Percentiles rank a stretch among this genome's conserved stretches.
Conservation (phyloP, 2,888 invertebrate genomes). For the Drosophila atripex region DNA sequence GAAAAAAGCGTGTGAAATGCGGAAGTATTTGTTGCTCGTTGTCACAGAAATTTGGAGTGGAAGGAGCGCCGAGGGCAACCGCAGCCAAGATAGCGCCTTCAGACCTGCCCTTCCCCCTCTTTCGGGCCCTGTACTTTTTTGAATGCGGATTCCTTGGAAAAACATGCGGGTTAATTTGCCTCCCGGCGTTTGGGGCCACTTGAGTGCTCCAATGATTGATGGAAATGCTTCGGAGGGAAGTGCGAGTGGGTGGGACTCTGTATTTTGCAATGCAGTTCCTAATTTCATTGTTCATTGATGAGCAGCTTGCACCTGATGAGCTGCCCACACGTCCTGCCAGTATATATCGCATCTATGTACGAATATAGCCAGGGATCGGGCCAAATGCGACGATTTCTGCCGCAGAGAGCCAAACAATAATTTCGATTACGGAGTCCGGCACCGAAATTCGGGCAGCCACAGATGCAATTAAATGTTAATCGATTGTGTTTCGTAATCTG, state of each 20-base stretch:
- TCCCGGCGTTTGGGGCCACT: slow-evolving; percentile 26
- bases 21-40: slow-evolving; percentile 63
- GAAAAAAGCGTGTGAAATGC: slow-evolving; percentile 66
- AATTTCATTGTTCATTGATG: slow-evolving; percentile 43
- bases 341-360: slow-evolving; percentile 32
- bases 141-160: slow-evolving; percentile 20
- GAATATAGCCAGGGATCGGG: not conserved
- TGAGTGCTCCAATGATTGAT: slow-evolving; percentile 43
- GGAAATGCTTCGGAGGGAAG: slow-evolving; percentile 12
- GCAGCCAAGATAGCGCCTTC: slow-evolving; percentile 54
- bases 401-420: slow-evolving; percentile 49
- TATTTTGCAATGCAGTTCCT: slow-evolving; percentile 14
- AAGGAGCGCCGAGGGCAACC: slow-evolving; percentile 34
- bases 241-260: not conserved
- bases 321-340: not conserved
- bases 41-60: slow-evolving; percentile 46
- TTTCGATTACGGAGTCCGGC: slow-evolving; percentile 57
- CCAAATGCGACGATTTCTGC: slow-evolving; percentile 23
- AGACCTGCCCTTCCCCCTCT: slow-evolving; percentile 42
- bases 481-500: slow-evolving; percentile 59
- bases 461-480: slow-evolving; percentile 74
- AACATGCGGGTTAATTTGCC: slow-evolving; percentile 51
- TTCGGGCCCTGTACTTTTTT: slow-evolving; percentile 21
- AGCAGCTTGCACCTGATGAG: slow-evolving; percentile 16
- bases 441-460: slow-evolving; percentile 46